A percentile compares a stretch with the other conserved stretches of the same genome.
Conservation (phyloP, 2,888 invertebrate species). For the Crocallis elinguaria region DNA sequence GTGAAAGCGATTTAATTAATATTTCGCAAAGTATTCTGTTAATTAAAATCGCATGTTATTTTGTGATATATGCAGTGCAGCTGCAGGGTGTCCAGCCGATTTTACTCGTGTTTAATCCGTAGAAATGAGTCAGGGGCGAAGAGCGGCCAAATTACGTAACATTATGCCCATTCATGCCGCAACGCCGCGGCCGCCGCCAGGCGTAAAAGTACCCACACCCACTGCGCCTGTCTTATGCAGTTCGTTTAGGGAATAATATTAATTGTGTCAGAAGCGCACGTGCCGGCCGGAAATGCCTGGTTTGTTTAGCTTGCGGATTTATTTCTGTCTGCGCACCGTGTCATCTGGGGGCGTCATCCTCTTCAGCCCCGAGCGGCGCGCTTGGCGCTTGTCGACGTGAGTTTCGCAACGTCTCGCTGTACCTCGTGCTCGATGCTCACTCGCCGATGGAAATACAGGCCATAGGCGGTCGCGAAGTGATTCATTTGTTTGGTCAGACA, state of each 20-base stretch:
- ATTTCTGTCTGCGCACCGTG: constrained; percentile 74
- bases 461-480: constrained; percentile 49
- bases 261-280: constrained; percentile 72
- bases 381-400: constrained; percentile 68
- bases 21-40: constrained; percentile 12
- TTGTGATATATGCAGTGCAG: constrained; percentile 61
- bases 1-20: constrained; percentile 11
- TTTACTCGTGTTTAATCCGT: constrained; percentile 70
- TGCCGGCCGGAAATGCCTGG: constrained; percentile 77
- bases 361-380: constrained; percentile 56
- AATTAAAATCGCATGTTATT: constrained; percentile 31
- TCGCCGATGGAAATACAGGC: constrained; percentile 58
- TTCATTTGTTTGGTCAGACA: constrained; percentile 38
- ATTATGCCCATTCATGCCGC: constrained; percentile 70
- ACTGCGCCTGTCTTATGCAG: constrained; percentile 38
- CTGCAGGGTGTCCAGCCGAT: constrained; percentile 58
- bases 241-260: constrained; percentile 53
- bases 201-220: constrained; percentile 46
- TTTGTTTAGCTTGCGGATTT: constrained; percentile 81
- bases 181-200: constrained; percentile 57
- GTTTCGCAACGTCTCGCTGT: constrained; percentile 62
- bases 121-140: constrained; percentile 67
- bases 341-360: constrained; percentile 79
- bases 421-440: constrained; percentile 42
- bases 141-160: constrained; percentile 69